Conservation (phyloP, 2,797 vertebrate species). For the Myotis vivesi region DNA sequence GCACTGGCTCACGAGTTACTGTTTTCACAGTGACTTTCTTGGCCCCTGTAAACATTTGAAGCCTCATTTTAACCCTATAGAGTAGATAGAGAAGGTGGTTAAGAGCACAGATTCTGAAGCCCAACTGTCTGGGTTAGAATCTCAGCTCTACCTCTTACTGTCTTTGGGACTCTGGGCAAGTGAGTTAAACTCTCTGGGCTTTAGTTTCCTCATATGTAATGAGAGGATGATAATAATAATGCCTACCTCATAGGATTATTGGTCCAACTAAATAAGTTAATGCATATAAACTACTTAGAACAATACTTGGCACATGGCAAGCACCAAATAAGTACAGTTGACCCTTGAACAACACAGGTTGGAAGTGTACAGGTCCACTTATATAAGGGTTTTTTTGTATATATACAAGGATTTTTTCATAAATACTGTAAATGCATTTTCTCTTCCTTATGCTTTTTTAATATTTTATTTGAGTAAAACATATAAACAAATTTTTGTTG, state of each 20-base stretch:
- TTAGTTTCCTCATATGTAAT: slow-evolving; percentile 35
- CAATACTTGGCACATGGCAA: neutral
- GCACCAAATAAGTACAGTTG: neutral
- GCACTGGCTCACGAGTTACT: neutral
- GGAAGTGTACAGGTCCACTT: neutral
- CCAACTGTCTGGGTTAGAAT: neutral
- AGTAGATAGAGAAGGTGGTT: neutral
- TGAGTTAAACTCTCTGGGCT: neutral
- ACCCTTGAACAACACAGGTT: neutral
- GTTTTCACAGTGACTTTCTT: neutral
- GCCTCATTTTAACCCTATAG: neutral
- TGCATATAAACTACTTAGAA: neutral
- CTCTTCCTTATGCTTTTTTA: neutral
- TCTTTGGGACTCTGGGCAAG: neutral
- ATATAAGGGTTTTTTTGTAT: neutral
- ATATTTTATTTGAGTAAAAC: too few relatives aligned
- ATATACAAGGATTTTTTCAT: neutral
- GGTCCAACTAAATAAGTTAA: slow-evolving; percentile 6
- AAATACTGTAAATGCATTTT: neutral
- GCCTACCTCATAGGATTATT: neutral
- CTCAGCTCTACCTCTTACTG: neutral
- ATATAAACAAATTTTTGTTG: too few relatives aligned
- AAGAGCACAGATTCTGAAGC: neutral
- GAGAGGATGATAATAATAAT: neutral
- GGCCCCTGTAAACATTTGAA: neutral